Base-by-base conservation (phyloP, 2,888 invertebrate species). In the Sminthurinus aureus region DNA sequence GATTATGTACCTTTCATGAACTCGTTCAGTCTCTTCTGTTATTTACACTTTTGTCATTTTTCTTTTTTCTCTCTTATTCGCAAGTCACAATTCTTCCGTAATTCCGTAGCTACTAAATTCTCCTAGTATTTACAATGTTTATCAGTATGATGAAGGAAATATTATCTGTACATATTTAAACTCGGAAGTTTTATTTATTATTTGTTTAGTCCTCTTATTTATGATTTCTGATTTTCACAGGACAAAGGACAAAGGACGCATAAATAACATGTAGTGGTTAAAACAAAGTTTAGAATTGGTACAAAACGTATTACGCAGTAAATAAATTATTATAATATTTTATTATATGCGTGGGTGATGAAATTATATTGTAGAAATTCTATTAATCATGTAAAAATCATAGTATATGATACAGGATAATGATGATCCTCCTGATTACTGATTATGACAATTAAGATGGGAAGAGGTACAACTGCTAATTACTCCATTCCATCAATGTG, bases 351-450 rank as follows among this genome's bases (percentile, higher is more conserved):
- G 58, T 13, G 0, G 58, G 13, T 58, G 58, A 58, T 15, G 18
- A 69, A 22, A 71, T 71, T 71, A 71, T n/a, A 22, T 11, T 71
- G 24, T 26, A 71, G 6, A 78, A 78, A 50, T 79, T 79, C 67
- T 79, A 79, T 79, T 79, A 79, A 79, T 79, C 79, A 79, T 79
- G 18, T 67, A 66, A 22, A 69, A 38, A 51, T 77, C 58, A 15
- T 71, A 67, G 9, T 64, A 18, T 20, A n/a, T n/a, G n/a, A n/a
- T n/a, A 20, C 67, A n/a, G n/a, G 20, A 4, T n/a, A 18, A 64
- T 2, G 15, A 15, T 64, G 3, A 15, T 64, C 1, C n/a, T 64
- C 58, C 58, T 64, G n/a, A 9, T 58, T 58, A 58, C 58, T 38
- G 38, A 38, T 38, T 38, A 38, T 38, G 38, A 38, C 6, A 38